Evolutionary conservation across 2,797 vertebrate species (phyloP).

Genomic region (Clarias platycephalus): DNA sequence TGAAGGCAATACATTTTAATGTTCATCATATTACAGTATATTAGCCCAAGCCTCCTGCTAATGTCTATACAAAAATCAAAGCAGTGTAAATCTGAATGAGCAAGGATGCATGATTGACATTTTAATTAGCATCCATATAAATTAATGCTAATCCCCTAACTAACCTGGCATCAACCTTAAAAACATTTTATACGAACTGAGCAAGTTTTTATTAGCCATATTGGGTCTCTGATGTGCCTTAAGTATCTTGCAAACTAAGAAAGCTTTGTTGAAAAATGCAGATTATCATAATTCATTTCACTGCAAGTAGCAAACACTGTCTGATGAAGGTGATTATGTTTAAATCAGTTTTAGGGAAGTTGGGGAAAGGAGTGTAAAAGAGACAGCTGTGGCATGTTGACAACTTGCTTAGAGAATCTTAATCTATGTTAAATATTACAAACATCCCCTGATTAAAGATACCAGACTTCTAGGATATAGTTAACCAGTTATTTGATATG

Average conservation of each 20-base stretch:
- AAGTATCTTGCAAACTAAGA: not conserved
- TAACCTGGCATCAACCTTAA: not conserved
- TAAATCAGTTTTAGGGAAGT: not conserved
- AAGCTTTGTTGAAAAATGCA: not conserved
- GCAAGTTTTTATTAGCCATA: not conserved
- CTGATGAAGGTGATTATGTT: not conserved
- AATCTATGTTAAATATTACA: not conserved
- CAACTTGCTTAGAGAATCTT: not conserved
- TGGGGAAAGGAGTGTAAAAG: not conserved
- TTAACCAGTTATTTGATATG: not conserved
- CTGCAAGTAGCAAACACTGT: not conserved
- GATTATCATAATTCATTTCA: not conserved
- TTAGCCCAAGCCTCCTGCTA: not conserved
- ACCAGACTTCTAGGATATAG: not conserved
- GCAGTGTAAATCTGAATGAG: not conserved
- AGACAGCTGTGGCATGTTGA: not conserved
- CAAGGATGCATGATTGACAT: not conserved
- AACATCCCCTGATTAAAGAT: not conserved
- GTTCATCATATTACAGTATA: not conserved
- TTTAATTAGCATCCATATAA: not conserved
- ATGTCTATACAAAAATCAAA: not conserved
- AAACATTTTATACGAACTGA: no score
- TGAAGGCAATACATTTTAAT: not conserved
- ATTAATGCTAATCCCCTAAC: not conserved
- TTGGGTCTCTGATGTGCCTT: not conserved